These are phyloP conservation scores for Zygogramma bicolorata DNA, from an alignment of 2,888 invertebrate species.

Conservation along the genomic window DNA sequence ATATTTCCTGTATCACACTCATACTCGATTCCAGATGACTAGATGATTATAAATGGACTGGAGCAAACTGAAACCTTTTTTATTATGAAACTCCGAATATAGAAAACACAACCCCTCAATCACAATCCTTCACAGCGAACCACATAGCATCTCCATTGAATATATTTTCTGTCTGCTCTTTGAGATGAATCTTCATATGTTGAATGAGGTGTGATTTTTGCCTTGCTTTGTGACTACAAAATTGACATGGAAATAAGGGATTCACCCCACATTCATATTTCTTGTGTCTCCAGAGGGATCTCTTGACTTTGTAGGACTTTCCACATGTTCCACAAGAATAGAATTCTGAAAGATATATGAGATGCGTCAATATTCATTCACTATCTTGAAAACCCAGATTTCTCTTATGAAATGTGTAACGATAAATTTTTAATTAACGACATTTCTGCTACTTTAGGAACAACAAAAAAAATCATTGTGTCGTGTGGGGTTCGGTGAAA, in stretches of 20 bases:
- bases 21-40: too few species aligned
- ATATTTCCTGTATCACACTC: too few species aligned
- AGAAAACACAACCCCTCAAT: neutral
- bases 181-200: slow-evolving; percentile 20
- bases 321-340: slow-evolving; percentile 27
- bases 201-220: slow-evolving; percentile 26
- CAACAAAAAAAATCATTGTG: too few species aligned
- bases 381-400: neutral
- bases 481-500: too few species aligned
- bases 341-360: slow-evolving; percentile 12
- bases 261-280: slow-evolving; percentile 52
- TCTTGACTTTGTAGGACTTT: slow-evolving; percentile 31
- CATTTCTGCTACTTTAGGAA: too few species aligned
- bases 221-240: slow-evolving; percentile 31
- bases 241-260: slow-evolving; percentile 45
- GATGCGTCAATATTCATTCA: neutral
- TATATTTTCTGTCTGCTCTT: neutral
- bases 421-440: too few species aligned
- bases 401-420: neutral
- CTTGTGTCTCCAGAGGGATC: slow-evolving; percentile 47
- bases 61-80: too few species aligned
- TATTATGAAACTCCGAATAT: neutral
- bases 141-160: neutral
- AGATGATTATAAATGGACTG: too few species aligned
- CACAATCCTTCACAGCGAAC: neutral